Evolutionary conservation across 2,797 vertebrate species (phyloP), one percentile per base, ranked within the genome.

Genomic region (Gymnoscopelus braueri): DNA sequence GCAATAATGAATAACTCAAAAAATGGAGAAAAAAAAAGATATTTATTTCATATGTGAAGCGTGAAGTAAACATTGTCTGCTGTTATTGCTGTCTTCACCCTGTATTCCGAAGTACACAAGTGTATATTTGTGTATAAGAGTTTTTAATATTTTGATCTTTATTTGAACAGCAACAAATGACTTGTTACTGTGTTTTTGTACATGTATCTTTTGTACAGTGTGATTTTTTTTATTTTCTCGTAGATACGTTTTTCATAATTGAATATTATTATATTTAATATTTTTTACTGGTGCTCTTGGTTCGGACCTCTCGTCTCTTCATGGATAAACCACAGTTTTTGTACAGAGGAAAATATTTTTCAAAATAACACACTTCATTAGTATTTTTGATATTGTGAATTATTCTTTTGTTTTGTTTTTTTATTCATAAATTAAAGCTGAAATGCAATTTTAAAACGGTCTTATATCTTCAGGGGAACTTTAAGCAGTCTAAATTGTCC

Each of bases 101-200:
- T 95, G 80, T 94, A 90, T 88, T 44, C 91, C 80, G 83, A 87
- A 87, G 58, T 88, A 60, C 92, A 91, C 93, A 94, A 91, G 67
- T 95, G 94, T 95, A 94, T 88, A 94, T 94, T 95, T 96, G 94
- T 97, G 92, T 90, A 93, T 95, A 95, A 94, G 93, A 95, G 88
- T 93, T 89, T 44, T 89, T 92, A 91, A 93, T 93, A 91, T 93
- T 93, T 88, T 87, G 87, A 80, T 60, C 77, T 95, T 91, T 91
- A 91, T 89, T 44, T 79, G 90, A 94, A 90, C 86, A 91, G 86
- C 90, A 92, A 86, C 87, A 88, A 89, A 91, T 87, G 72, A 89
- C 89, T 51, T 88, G 74, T 86, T 92, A 87, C 78, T 94, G 86
- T 94, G 92, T 94, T 92, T 44, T 92, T 95, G 84, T 93, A 80